A percentile compares a stretch with the other conserved stretches of the same genome.
These are phyloP conservation scores for Pterocles gutturalis DNA, from an alignment of 2,113 vertebrate genomes.

Conservation along the genomic window DNA sequence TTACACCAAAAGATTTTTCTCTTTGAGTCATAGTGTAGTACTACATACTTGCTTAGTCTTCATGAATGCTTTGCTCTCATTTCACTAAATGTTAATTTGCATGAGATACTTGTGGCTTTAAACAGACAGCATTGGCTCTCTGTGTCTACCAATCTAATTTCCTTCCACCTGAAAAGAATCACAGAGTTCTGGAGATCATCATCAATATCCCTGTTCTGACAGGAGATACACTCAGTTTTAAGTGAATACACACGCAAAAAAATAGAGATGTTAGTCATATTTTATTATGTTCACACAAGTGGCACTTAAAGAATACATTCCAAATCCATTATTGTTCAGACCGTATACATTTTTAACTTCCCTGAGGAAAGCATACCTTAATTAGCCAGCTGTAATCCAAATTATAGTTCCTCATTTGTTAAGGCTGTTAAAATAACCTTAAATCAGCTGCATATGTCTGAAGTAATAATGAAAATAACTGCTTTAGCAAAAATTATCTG, in stretches of 20 bases:
- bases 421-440: conserved; percentile 66
- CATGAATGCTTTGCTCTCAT: conserved; percentile 26
- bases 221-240: background rate
- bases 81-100: conserved; percentile 56
- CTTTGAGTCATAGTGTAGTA: conserved; percentile 9
- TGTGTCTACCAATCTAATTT: conserved; percentile 31
- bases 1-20: conserved; percentile 7
- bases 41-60: conserved; percentile 30
- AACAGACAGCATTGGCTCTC: conserved; percentile 29
- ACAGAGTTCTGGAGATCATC: conserved; percentile 7
- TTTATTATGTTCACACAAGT: conserved; percentile 47
- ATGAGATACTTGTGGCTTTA: conserved; percentile 51
- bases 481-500: conserved; percentile 50
- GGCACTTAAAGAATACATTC: conserved; percentile 44
- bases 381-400: conserved; percentile 65
- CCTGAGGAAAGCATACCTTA: conserved; percentile 61
- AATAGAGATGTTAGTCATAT: conserved; percentile 6
- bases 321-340: conserved; percentile 52
- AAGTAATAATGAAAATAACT: conserved; percentile 69
- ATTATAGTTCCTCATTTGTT: conserved; percentile 62
- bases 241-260: background rate
- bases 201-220: background rate
- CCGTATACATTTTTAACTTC: conserved; percentile 46
- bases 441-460: conserved; percentile 56
- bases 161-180: conserved; percentile 51